phyloP scores from a whole-genome alignment of 2,797 vertebrate genomes.

The Poeciliopsis paucimaculata region DNA sequence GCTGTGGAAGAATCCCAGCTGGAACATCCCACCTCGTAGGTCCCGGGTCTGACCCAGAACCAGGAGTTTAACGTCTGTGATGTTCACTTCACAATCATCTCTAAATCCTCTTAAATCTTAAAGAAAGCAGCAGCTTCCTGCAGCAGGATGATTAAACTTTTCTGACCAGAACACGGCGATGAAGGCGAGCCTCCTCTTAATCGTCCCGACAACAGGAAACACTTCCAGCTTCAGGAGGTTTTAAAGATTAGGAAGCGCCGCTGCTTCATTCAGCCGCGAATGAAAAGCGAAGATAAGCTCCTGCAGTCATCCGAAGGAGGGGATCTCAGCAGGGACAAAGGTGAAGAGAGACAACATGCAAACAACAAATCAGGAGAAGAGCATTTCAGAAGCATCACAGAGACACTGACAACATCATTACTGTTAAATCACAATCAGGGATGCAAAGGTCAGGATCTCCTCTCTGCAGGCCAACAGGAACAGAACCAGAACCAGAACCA shows the following conservation, averaged over 20 bases:
- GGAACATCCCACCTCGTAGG: slow-evolving; percentile 21
- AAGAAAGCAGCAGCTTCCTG: slow-evolving; percentile 40
- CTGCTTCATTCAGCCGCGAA: slow-evolving; percentile 59
- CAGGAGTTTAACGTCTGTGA: slow-evolving; percentile 7
- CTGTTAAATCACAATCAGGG: neutral
- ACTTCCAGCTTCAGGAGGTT: slow-evolving; percentile 57
- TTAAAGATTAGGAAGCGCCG: slow-evolving; percentile 67
- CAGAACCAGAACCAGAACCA: neutral
- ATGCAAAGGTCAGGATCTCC: neutral
- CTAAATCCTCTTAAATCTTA: slow-evolving; percentile 58
- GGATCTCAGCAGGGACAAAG: slow-evolving; percentile 51
- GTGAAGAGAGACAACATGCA: slow-evolving; percentile 21
- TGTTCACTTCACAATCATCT: slow-evolving; percentile 57
- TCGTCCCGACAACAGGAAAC: slow-evolving; percentile 15
- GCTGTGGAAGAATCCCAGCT: neutral
- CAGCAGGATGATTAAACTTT: slow-evolving; percentile 41
- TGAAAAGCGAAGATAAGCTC: slow-evolving; percentile 66
- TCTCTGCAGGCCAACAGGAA: neutral
- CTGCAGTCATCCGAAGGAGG: slow-evolving; percentile 31
- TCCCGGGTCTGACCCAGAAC: slow-evolving; percentile 11
- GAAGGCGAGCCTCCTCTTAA: slow-evolving; percentile 23
- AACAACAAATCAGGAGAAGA: slow-evolving; percentile 3
- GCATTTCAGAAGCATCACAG: neutral
- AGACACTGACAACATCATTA: neutral
- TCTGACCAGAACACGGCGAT: neutral